Base-by-base conservation (phyloP, 2,797 vertebrate genomes). In the Platyrinchus mystaceus region DNA sequence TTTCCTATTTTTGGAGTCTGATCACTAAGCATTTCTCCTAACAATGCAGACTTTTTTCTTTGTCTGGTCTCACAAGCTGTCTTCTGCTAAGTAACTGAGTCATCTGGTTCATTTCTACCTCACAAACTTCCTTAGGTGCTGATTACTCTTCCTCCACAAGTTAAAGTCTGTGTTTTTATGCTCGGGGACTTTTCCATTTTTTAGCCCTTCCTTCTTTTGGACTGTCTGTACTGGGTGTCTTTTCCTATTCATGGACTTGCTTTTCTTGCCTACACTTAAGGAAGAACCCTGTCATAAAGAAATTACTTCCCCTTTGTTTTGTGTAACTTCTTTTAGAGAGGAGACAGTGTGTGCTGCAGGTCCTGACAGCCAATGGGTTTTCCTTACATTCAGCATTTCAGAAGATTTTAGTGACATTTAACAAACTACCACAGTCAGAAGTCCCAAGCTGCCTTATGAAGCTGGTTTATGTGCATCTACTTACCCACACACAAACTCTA, bases 191-290 rank as follows among this genome's bases (percentile, higher is more conserved):
- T 96, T 91, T 87, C 78, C 49, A 74, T 32, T 67, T 89, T 90
- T 67, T 44, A 70, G 49, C 10, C 36, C 81, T 92, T 96, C 89
- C 93, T 91, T 85, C 59, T 96, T 96, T 92, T 74, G 71, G 19
- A 59, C 85, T 77, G 68, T 80, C 56, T 95, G 76, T 88, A 75
- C 21, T 23, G 23, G 5, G 15, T 83, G 44, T 39, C 71, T 93
- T 94, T 89, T 95, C 74, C 80, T 94, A 23, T 77, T 80, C 41
- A 23, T 21, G 63, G 24, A 56, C 71, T 85, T 89, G 19, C 32
- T 79, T 88, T 87, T 92, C 50, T 90, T 89, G 67, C 26, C 50
- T 73, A 11, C 44, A 10, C 30, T 60, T 93, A 21, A 67, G 83
- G 73, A 95, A 94, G 66, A 81, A 22, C 23, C 26, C 9, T 86